These are phyloP conservation scores for Anthopleura sola DNA, from an alignment of 64 coral and sea anemone genomes.

Conservation along the genomic window DNA sequence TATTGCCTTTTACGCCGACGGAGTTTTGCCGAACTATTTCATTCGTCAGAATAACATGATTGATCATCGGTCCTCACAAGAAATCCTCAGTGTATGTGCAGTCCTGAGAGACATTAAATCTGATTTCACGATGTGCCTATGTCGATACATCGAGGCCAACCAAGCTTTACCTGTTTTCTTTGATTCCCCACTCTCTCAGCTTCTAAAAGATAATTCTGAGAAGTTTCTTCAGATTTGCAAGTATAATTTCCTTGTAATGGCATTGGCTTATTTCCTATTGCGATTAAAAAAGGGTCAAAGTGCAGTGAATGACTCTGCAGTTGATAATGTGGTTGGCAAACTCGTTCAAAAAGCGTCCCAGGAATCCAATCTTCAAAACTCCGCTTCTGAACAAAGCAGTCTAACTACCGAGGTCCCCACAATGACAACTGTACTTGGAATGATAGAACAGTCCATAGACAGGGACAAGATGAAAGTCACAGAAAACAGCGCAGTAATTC, in stretches of 20 bases:
- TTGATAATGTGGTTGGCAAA: constrained; percentile 36
- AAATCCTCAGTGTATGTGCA: constrained; percentile 33
- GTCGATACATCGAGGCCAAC: constrained; percentile 60
- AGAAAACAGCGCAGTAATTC: constrained; percentile 71
- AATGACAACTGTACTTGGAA: constrained; percentile 16
- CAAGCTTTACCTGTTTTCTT: constrained; percentile 72
- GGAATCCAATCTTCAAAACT: background rate
- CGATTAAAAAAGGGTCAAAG: constrained; percentile 3
- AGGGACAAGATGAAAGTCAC: constrained; percentile 67
- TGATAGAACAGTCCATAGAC: constrained; percentile 52
- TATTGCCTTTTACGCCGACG: constrained; percentile 53
- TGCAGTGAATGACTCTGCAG: background rate
- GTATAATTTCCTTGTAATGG: constrained; percentile 82
- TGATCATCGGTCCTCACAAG: constrained; percentile 56
- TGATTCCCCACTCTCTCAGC: constrained; percentile 42
- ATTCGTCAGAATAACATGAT: constrained; percentile 70
- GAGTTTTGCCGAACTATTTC: constrained; percentile 61
- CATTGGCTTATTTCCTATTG: constrained; percentile 44
- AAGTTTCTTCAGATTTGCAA: constrained; percentile 68
- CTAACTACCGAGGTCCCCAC: background rate
- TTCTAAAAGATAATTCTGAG: constrained; percentile 22
- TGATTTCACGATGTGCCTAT: constrained; percentile 37
- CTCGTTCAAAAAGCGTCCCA: constrained; percentile 29
- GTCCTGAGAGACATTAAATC: constrained; percentile 45
- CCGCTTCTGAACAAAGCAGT: background rate